Percentiles rank a stretch among this genome's conserved stretches.
Conservation (phyloP, 2,113 vertebrate genomes). For the Ammodytes dubius region DNA sequence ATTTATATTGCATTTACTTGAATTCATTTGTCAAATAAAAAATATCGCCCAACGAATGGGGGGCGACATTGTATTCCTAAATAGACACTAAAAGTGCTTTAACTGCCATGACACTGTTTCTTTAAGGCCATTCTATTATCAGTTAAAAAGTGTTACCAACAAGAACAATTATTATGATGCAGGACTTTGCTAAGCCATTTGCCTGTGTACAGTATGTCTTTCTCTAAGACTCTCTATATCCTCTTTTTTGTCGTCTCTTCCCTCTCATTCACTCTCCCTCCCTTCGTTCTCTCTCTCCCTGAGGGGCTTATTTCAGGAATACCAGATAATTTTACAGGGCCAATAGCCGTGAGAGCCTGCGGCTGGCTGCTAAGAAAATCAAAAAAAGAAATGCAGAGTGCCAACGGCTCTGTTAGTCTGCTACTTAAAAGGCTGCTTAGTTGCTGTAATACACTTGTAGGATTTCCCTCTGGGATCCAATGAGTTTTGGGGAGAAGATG, state of each 20-base stretch:
- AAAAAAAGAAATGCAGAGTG: slow-evolving; percentile 28
- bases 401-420: slow-evolving; percentile 44
- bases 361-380: slow-evolving; percentile 28
- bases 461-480: slow-evolving; percentile 40
- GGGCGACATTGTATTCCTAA: too few species aligned
- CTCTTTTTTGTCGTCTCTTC: neutral
- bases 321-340: slow-evolving; percentile 16
- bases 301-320: slow-evolving; percentile 36
- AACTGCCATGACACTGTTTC: too few species aligned
- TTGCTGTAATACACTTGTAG: slow-evolving; percentile 50
- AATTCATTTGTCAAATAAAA: too few species aligned
- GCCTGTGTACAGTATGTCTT: neutral
- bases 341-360: slow-evolving; percentile 4
- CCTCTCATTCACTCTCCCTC: neutral
- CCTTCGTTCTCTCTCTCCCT: neutral
- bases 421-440: slow-evolving; percentile 52
- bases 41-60: too few species aligned
- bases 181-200: neutral
- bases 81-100: too few species aligned
- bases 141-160: too few species aligned
- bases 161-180: too few species aligned
- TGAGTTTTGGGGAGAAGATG: slow-evolving; percentile 32
- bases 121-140: too few species aligned
- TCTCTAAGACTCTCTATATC: neutral
- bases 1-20: too few species aligned